Conservation (phyloP, 2,113 vertebrate genomes). For the Eubucco bourcierii region DNA sequence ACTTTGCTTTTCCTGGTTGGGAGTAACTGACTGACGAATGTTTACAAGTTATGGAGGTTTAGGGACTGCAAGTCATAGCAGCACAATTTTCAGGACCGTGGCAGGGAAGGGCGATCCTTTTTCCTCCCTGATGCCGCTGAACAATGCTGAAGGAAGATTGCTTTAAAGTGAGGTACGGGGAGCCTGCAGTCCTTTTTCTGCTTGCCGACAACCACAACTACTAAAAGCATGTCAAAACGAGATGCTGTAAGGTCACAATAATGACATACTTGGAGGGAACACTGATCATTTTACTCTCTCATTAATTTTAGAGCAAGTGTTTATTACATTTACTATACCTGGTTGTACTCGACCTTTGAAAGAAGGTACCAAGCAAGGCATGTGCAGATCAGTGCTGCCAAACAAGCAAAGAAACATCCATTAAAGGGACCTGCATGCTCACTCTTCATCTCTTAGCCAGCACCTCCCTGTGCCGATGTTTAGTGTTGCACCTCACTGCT, state of each 20-base stretch:
- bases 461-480: not conserved
- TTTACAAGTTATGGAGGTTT: not conserved
- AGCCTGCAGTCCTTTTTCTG: not conserved
- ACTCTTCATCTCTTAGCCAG: not conserved
- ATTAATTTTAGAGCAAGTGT: not conserved
- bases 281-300: not conserved
- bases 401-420: not conserved
- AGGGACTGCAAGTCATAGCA: not conserved
- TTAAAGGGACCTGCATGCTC: not conserved
- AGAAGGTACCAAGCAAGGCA: not conserved
- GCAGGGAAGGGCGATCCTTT: not conserved
- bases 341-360: not conserved
- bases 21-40: not conserved
- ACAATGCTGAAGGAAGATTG: accelerated
- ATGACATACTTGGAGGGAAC: not conserved
- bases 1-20: not conserved
- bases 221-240: not conserved
- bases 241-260: not conserved
- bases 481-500: not conserved
- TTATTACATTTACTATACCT: not conserved
- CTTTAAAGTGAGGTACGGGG: not conserved
- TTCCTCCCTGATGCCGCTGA: not conserved
- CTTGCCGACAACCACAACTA: not conserved
- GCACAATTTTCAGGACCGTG: not conserved
- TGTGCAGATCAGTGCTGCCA: accelerated